A percentile compares a stretch with the other conserved stretches of the same genome.
Conservation (phyloP, 2,888 invertebrate species). For the Amphipoea oculea region DNA sequence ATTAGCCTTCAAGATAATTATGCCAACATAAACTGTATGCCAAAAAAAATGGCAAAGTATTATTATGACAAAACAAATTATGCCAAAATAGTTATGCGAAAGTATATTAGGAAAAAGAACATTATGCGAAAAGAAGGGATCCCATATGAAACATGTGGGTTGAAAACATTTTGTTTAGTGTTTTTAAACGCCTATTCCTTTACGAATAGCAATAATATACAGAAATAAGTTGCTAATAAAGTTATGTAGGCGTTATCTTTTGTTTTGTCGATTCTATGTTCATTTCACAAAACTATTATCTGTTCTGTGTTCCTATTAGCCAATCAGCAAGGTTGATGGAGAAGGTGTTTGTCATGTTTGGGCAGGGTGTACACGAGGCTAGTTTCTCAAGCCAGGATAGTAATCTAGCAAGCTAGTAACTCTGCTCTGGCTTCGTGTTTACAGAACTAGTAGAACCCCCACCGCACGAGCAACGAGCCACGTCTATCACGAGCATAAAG, state of each 20-base stretch:
- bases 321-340: not conserved
- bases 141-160: too few relatives aligned
- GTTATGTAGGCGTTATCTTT: not conserved
- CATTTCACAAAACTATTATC: too few relatives aligned
- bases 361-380: not conserved
- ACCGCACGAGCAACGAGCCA: too few relatives aligned
- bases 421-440: not conserved
- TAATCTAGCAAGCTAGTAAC: not conserved
- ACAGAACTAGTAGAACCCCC: not conserved
- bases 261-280: not conserved
- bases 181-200: not conserved
- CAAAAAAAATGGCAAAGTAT: too few relatives aligned
- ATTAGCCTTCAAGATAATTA: too few relatives aligned
- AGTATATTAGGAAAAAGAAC: too few relatives aligned
- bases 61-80: too few relatives aligned
- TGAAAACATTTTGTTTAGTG: too few relatives aligned
- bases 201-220: constrained; percentile 1
- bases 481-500: not conserved
- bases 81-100: too few relatives aligned
- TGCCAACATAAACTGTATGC: too few relatives aligned
- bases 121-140: too few relatives aligned
- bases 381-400: not conserved
- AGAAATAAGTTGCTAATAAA: not conserved
- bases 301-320: not conserved
- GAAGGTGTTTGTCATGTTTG: not conserved